Base-by-base conservation (phyloP, 2,113 vertebrate species). In the Dicaeum eximium region DNA sequence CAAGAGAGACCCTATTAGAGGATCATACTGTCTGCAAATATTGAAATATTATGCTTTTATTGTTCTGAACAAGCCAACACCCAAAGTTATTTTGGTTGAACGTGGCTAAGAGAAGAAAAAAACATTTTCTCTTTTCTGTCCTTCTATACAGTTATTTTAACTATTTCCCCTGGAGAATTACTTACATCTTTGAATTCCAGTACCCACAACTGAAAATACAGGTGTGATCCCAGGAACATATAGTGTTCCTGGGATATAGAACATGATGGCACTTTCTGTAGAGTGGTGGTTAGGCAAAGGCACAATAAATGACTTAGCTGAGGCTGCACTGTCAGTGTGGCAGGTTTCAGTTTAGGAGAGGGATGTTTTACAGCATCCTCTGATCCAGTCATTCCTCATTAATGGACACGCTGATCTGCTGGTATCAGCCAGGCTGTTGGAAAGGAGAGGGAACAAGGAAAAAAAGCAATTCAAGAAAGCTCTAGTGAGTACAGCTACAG, bases 331-430 rank as follows among this genome's bases (percentile, higher is more conserved):
- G 80, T 28, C 50, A 47, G 50, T 17, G 12, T 31, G 70, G 31
- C 45, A 71, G 38, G 12, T 71, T 65, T 38, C 47, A 53, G 21
- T 23, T 57, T 2, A 20, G 66, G 27, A 38, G 4, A 65, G 66
- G 45, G 66, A 7, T 4, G 2, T 35, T 80, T 61, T 31, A 6
- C 21, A 71, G 73, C 53, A 66, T 25, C 47, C 4, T 0, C 45
- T 0, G 2, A 18, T 33, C 50, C 27, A 5, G 47, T 35, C 27
- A 5, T 25, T 56, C 53, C 86, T 73, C 22, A 13, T 11, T 40
- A 21, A 57, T 0, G 3, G 58, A 40, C 27, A 44, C 2, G 1
- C 28, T 31, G 51, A 27, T 31, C 56, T 44, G 13, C 10, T 2
- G 3, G 12, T 21, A 7, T 61, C 77, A 65, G 66, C 57, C 40